Conservation (phyloP, 1,140 invertebrate genomes). For the Scaptomyza hsui region DNA sequence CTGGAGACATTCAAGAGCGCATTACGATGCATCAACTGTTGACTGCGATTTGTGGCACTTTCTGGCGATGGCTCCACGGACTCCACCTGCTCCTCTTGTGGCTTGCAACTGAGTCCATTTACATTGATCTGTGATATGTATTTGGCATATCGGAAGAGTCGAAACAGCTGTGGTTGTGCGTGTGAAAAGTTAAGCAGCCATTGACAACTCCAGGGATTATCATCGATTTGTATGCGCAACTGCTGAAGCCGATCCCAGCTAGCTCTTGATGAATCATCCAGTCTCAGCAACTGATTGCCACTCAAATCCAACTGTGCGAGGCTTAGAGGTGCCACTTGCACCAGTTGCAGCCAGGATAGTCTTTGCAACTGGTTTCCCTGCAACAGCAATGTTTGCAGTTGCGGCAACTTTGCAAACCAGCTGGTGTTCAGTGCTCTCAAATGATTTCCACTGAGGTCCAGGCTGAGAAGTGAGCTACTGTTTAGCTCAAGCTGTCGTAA, state of each 20-base stretch:
- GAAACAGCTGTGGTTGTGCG: conserved; percentile 66
- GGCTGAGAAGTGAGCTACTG: conserved; percentile 20
- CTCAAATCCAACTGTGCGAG: conserved; percentile 51
- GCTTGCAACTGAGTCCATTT: conserved; percentile 68
- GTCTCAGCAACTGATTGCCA: conserved; percentile 48
- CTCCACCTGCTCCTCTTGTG: conserved; percentile 16
- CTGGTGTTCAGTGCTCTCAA: conserved; percentile 38
- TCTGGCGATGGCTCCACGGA: background rate
- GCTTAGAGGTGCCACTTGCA: conserved; percentile 23
- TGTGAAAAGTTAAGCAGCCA: conserved; percentile 76
- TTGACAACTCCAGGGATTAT: conserved; percentile 77
- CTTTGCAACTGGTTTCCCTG: conserved; percentile 49
- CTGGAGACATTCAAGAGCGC: conserved; percentile 62
- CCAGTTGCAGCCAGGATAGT: conserved; percentile 42
- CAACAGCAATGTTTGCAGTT: conserved; percentile 40
- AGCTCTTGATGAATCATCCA: conserved; percentile 14
- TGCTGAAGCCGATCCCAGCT: conserved; percentile 31
- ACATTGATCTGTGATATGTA: conserved; percentile 81
- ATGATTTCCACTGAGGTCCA: conserved; percentile 69
- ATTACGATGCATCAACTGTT: background rate
- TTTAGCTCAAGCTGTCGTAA: conserved; percentile 36
- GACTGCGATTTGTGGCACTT: conserved; percentile 9
- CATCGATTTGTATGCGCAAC: conserved; percentile 61
- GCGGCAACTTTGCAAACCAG: conserved; percentile 57
- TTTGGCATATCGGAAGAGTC: conserved; percentile 73